Evolutionary conservation across 2,797 vertebrate species (phyloP).

Genomic region (Gymnoscopelus braueri): DNA sequence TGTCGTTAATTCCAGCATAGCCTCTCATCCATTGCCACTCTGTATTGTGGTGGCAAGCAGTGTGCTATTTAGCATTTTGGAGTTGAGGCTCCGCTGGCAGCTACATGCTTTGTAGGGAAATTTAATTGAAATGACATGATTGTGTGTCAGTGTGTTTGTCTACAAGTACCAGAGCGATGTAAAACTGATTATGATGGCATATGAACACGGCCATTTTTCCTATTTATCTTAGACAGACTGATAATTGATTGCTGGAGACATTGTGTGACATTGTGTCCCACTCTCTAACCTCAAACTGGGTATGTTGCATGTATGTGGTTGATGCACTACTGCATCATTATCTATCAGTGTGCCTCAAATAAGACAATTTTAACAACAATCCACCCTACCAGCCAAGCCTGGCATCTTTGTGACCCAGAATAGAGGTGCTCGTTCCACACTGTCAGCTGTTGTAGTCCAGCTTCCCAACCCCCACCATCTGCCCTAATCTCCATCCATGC

Average conservation of each 20-base stretch:
- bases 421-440: slow-evolving; percentile 25
- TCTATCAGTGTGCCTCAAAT: no score
- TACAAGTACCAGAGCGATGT: slow-evolving; percentile 3
- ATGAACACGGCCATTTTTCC: slow-evolving; percentile 27
- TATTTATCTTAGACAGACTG: no score
- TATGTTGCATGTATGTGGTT: no score
- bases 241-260: no score
- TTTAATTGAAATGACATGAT: slow-evolving; percentile 22
- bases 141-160: slow-evolving; percentile 8
- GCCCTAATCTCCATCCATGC: slow-evolving; percentile 21
- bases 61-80: slow-evolving; percentile 32
- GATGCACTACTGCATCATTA: no score
- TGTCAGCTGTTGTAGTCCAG: slow-evolving; percentile 24
- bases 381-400: neutral
- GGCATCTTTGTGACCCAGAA: slow-evolving; percentile 3
- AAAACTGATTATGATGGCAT: slow-evolving; percentile 7
- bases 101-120: slow-evolving; percentile 2
- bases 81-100: slow-evolving; percentile 22
- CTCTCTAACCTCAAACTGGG: no score
- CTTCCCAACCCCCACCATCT: slow-evolving; percentile 9
- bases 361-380: neutral
- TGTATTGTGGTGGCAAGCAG: slow-evolving; percentile 7
- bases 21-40: slow-evolving; percentile 11
- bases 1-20: slow-evolving; percentile 22
- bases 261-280: no score